These are phyloP conservation scores for Quadriops clusia DNA, from an alignment of 2,888 invertebrate species.

Conservation along the genomic window DNA sequence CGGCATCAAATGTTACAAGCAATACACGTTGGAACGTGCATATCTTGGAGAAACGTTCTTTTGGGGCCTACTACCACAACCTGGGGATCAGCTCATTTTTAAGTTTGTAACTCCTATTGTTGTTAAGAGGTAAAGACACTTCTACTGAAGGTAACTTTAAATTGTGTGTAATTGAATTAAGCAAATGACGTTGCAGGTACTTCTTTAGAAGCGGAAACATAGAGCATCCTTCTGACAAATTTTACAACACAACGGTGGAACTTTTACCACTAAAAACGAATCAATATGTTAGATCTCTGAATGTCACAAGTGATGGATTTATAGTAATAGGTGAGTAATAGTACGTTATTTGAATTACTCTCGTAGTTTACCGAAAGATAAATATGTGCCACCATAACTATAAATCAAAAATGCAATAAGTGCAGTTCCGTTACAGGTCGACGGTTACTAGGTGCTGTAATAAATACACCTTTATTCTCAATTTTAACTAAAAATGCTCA, in stretches of 20 bases:
- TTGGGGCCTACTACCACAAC: constrained; percentile 80
- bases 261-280: constrained; percentile 46
- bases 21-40: constrained; percentile 65
- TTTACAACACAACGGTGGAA: constrained; percentile 79
- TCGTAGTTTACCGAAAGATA: too few species aligned
- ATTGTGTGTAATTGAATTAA: constrained; percentile 9
- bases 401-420: too few species aligned
- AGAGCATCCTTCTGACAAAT: constrained; percentile 79
- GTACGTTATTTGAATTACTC: too few species aligned
- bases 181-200: constrained; percentile 57
- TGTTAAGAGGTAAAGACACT: constrained; percentile 48
- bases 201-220: constrained; percentile 79
- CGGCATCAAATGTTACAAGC: constrained; percentile 67
- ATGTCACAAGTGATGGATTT: constrained; percentile 56
- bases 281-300: constrained; percentile 37
- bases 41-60: constrained; percentile 82
- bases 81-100: constrained; percentile 70
- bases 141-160: constrained; percentile 3
- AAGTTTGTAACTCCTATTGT: constrained; percentile 61
- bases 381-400: too few species aligned
- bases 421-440: too few species aligned
- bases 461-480: too few species aligned
- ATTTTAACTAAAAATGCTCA: too few species aligned
- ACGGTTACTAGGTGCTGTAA: too few species aligned
- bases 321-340: constrained; percentile 49